These are phyloP conservation scores for Poecilia picta DNA, from an alignment of 2,797 vertebrate species.

Conservation along the genomic window DNA sequence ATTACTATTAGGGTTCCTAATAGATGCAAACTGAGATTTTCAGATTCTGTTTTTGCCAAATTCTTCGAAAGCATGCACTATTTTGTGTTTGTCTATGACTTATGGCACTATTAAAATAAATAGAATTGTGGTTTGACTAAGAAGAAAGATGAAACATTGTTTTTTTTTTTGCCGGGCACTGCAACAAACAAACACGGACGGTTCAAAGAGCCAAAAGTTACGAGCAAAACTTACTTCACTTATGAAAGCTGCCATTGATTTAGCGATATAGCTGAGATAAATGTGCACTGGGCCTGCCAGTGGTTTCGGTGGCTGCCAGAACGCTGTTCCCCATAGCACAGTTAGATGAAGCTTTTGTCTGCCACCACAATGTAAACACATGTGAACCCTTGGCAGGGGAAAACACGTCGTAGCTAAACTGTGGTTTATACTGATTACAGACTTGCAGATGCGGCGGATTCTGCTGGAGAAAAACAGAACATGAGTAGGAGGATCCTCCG, in stretches of 20 bases:
- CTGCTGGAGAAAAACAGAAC: conserved; percentile 60
- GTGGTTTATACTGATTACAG: conserved; percentile 76
- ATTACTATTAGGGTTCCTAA: background rate
- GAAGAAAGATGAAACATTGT: background rate
- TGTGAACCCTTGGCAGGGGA: conserved; percentile 67
- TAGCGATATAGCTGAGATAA: conserved; percentile 91
- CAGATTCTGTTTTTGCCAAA: background rate
- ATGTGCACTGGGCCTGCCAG: conserved; percentile 83
- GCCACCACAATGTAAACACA: conserved; percentile 76
- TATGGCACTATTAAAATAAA: background rate
- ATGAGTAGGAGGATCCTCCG: conserved; percentile 52
- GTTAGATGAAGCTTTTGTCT: conserved; percentile 69
- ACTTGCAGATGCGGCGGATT: conserved; percentile 71
- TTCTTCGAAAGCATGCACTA: background rate
- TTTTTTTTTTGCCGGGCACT: background rate
- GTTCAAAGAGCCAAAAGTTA: conserved; percentile 62
- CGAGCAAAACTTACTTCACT: conserved; percentile 82
- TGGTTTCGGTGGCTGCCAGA: conserved; percentile 83
- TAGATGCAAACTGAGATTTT: background rate
- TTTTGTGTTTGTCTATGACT: background rate
- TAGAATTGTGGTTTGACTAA: background rate
- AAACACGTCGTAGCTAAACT: conserved; percentile 68
- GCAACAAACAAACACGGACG: background rate
- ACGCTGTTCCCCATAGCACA: conserved; percentile 66
- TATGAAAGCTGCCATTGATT: conserved; percentile 85